Base-by-base conservation (phyloP, 2,113 vertebrate genomes). In the Brienomyrus longianalis region DNA sequence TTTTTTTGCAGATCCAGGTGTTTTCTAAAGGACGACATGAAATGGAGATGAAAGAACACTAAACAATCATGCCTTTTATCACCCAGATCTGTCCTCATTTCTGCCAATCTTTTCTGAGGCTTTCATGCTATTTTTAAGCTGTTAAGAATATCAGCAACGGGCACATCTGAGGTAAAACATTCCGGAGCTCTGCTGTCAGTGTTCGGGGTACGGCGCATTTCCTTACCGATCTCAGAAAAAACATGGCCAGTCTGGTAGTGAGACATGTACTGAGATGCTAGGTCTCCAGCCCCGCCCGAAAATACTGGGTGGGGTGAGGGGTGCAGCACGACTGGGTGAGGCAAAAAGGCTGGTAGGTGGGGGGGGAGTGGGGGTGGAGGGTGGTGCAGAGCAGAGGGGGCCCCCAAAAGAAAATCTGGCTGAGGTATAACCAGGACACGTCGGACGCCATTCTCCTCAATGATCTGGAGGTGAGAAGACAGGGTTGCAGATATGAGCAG, bases 361-460 rank as follows among this genome's bases (percentile, higher is more conserved):
- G 97, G 96, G 91, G 98, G 98, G 7, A 97, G 97, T 74, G 96
- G 95, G 45, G 97, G 97, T 90, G 97, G 97, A 90, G 97, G 95
- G 91, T 97, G 97, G 92, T 98, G 98, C 91, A 99, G 96, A 91
- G 98, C 97, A 85, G 98, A 95, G 91, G 98, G 98, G 87, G 97
- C 96, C 90, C 97, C 97, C 80, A 97, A 98, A 94, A 98, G 98
- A 94, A 98, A 99, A 92, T 99, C 98, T 92, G 98, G 97, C 94
- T 99, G 98, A 93, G 98, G 98, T 96, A 99, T 97, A 93, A 99
- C 98, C 96, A 99, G 95, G 92, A 99, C 98, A 94, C 98, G 97
- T 91, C 98, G 97, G 93, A 99, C 97, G 92, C 98, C 98, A 43
- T 98, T 99, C 93, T 99, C 98, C 94, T 99, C 98, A 93, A 99